Evolutionary conservation across 1,140 invertebrate genomes (phyloP).

Genomic region (Oedothorax gibbosus): DNA sequence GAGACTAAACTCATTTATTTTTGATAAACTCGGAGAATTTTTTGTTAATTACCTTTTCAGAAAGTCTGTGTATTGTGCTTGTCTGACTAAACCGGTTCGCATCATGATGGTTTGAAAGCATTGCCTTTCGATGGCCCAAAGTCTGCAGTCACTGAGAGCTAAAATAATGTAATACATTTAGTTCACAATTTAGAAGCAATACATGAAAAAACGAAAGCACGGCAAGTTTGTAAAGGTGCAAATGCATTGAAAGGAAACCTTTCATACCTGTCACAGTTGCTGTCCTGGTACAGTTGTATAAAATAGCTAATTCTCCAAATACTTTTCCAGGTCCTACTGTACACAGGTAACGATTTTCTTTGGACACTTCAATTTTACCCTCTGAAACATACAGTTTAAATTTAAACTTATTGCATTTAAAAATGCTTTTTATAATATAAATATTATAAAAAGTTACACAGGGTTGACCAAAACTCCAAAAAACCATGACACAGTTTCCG

Average conservation of each 20-base stretch:
- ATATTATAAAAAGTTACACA: too few relatives aligned
- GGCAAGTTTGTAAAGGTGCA: too few relatives aligned
- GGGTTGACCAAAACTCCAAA: too few relatives aligned
- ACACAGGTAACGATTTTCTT: conserved; percentile 93
- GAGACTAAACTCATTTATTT: background rate
- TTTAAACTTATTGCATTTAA: too few relatives aligned
- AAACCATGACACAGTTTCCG: too few relatives aligned
- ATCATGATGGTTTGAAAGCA: conserved; percentile 99
- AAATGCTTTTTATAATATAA: too few relatives aligned
- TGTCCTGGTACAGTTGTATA: conserved; percentile 98
- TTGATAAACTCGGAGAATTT: background rate
- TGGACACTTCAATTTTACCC: conserved; percentile 96
- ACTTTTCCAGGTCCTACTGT: conserved; percentile 95
- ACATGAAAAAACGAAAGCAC: background rate
- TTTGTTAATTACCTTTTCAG: conserved; percentile 85
- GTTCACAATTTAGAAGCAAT: background rate
- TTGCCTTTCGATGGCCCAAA: conserved; percentile 98
- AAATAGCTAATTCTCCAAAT: conserved; percentile 96
- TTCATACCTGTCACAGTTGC: conserved; percentile 91
- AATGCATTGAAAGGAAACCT: too few relatives aligned
- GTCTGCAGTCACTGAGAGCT: conserved; percentile 91
- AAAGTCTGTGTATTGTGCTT: conserved; percentile 97
- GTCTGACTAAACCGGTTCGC: conserved; percentile 94
- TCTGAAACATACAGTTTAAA: conserved; percentile 75
- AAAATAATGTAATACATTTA: conserved; percentile 64